Evolutionary conservation across 2,888 invertebrate species (phyloP).

Genomic region (Muschampia plurimacula): DNA sequence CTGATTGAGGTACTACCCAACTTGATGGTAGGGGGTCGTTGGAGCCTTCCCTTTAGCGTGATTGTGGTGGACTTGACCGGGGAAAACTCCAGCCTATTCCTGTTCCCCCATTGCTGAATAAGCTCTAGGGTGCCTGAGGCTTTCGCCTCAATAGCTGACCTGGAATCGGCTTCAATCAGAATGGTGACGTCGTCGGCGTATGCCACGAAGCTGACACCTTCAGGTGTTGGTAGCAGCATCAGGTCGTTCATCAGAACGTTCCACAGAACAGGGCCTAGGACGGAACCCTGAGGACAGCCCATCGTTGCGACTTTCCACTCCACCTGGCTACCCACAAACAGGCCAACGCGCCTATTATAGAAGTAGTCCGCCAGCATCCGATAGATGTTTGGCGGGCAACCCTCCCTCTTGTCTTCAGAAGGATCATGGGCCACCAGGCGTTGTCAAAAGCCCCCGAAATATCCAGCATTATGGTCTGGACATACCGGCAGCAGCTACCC

Average conservation of each 20-base stretch:
- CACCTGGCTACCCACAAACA: neutral
- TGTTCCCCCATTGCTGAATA: neutral
- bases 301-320: neutral
- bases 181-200: neutral
- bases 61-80: neutral
- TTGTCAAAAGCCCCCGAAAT: slow-evolving; percentile 3
- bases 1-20: neutral
- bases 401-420: neutral
- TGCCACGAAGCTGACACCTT: neutral
- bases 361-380: slow-evolving; percentile 3
- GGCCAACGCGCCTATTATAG: neutral
- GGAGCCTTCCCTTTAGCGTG: neutral
- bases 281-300: neutral
- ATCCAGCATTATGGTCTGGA: neutral
- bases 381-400: slow-evolving; percentile 2
- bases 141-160: neutral
- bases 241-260: neutral
- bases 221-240: neutral
- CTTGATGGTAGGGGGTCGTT: neutral
- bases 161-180: neutral
- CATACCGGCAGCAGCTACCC: neutral
- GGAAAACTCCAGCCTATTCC: neutral
- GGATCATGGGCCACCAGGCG: slow-evolving; percentile 11
- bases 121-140: neutral
- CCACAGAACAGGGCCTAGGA: neutral